Percentiles rank a stretch among this genome's conserved stretches.
These are phyloP conservation scores for Zapornia atra DNA, from an alignment of 2,113 vertebrate species.

Conservation along the genomic window DNA sequence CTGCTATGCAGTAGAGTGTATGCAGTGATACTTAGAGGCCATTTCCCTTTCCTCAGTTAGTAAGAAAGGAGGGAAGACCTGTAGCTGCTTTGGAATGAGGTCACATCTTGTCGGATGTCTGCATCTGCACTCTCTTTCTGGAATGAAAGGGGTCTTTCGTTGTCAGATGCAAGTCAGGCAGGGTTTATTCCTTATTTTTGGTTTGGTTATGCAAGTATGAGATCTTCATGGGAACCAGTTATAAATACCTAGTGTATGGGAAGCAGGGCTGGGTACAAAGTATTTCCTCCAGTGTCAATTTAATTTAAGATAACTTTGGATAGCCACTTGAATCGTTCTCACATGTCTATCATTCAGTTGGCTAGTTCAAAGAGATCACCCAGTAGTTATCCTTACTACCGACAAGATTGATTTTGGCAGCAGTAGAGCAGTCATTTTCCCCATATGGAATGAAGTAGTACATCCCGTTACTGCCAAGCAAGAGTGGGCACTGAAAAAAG, in stretches of 20 bases:
- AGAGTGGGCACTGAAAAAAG: not conserved
- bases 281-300: not conserved
- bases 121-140: not conserved
- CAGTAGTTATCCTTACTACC: constrained; percentile 1
- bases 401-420: constrained; percentile 42
- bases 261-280: not conserved
- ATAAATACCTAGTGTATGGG: constrained; percentile 11
- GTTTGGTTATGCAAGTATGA: not conserved
- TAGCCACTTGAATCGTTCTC: not conserved
- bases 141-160: not conserved
- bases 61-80: not conserved
- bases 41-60: not conserved
- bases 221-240: constrained; percentile 22
- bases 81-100: not conserved
- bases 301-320: constrained; percentile 32
- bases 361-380: not conserved
- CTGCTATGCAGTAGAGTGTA: not conserved
- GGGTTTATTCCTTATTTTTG: not conserved
- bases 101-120: not conserved
- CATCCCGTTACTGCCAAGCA: not conserved
- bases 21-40: not conserved
- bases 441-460: not conserved
- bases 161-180: not conserved
- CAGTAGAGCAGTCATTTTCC: not conserved
- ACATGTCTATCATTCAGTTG: not conserved